Base-by-base conservation (phyloP, 2,113 vertebrate species). In the Antigone vipio region DNA sequence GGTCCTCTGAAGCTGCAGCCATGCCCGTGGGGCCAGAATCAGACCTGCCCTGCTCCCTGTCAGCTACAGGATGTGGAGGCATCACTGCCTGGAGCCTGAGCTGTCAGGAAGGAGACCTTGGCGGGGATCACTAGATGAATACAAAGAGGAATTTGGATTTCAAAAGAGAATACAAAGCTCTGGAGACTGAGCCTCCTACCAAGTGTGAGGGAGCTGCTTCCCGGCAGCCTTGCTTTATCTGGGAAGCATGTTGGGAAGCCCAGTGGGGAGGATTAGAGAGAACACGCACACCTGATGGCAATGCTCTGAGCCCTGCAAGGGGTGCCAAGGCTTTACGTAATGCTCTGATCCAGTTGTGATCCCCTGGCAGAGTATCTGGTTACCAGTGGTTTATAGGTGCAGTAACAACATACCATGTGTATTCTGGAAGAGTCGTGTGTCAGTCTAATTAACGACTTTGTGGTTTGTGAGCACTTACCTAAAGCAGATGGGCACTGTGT, bases 401-500 rank as follows among this genome's bases (percentile, higher is more conserved):
- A 94, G n/a, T 45, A 95, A 92, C 75, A 95, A 76, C 93, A 95
- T 30, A 91, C 91, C 88, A 3, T 87, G 85, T 87, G 88, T 83
- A 75, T 77, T 80, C 94, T 93, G 96, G 76, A 90, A 95, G 85
- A 97, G 96, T 95, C 97, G 85, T 97, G 97, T 97, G 97, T 96
- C 96, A 94, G 89, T 76, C 95, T 96, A 96, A 97, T 97, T 98
- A 98, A 96, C 75, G 85, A 94, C 97, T 96, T 91, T 95, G 97
- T 91, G 95, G 96, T 96, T 97, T 96, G 85, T 34, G 90, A 97
- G 93, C 91, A 92, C 77, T 96, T 95, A 97, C 85, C 92, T 85
- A 53, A 78, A 97, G 93, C 96, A 96, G 97, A 96, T 97, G 97
- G 96, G 95, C 93, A 95, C 91, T 69, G 83, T 92, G 94, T 96